Evolutionary conservation across 30 jellyfish, hydroid and myxozoan genomes (phyloP).

Genomic region (Aurelia sp.): DNA sequence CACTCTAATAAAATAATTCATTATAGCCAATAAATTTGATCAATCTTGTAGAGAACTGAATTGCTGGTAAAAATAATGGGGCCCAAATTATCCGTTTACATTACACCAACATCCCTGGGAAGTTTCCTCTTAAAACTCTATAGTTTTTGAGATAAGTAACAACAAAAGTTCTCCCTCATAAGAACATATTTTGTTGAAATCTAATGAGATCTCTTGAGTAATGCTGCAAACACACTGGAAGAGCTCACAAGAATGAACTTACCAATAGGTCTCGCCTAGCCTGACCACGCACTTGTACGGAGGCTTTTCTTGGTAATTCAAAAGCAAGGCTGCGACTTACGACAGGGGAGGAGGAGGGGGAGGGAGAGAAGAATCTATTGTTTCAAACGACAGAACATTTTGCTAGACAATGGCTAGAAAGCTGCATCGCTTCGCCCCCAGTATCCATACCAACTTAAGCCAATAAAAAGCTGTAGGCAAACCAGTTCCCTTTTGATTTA

Average conservation of each 20-base stretch:
- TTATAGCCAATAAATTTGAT: not conserved
- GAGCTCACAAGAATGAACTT: not conserved
- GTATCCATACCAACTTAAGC: too few species aligned
- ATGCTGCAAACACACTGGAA: not conserved
- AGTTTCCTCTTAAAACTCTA: not conserved
- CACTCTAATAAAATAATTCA: constrained; percentile 22
- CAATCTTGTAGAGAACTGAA: constrained; percentile 2
- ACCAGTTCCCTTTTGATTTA: too few species aligned
- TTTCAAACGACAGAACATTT: too few species aligned
- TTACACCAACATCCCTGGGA: constrained; percentile 12
- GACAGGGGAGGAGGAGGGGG: too few species aligned
- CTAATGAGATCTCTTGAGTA: constrained; percentile 4
- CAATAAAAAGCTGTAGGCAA: too few species aligned
- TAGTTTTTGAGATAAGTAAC: not conserved
- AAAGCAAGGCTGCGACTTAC: too few species aligned
- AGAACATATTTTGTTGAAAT: constrained; percentile 14
- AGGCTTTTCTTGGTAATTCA: too few species aligned
- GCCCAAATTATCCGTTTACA: not conserved
- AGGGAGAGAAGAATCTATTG: too few species aligned
- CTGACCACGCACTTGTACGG: too few species aligned
- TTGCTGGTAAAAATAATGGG: not conserved
- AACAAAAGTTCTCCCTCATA: constrained; percentile 14
- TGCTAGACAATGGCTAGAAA: too few species aligned
- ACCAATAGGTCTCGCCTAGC: not conserved
- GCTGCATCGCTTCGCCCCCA: too few species aligned